A percentile compares a stretch with the other conserved stretches of the same genome.
phyloP scores from a whole-genome alignment of 2,113 vertebrate genomes.

The Alectura lathami region DNA sequence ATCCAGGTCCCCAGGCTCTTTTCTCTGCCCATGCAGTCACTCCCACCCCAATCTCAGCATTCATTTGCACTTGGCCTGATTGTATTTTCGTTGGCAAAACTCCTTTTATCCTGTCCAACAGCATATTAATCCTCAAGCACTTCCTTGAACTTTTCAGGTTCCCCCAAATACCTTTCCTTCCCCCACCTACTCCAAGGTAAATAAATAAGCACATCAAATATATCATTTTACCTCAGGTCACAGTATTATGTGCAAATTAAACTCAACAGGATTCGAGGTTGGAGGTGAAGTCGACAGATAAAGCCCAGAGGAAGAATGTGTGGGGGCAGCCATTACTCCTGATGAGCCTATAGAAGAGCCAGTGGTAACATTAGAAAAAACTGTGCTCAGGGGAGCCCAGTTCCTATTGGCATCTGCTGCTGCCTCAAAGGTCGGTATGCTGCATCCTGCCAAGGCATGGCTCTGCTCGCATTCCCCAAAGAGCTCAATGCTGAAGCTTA shows the following conservation, averaged over 20 bases:
- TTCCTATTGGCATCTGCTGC: neutral
- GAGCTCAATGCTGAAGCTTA: neutral
- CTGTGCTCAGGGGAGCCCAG: neutral
- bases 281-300: neutral
- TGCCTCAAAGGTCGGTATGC: neutral
- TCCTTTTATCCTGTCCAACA: slow-evolving; percentile 40
- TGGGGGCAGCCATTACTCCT: neutral
- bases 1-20: neutral
- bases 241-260: neutral
- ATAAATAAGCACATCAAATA: slow-evolving; percentile 21
- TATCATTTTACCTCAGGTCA: neutral
- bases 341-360: neutral
- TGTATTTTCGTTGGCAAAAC: slow-evolving; percentile 42
- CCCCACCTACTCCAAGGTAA: neutral
- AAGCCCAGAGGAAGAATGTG: neutral
- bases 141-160: slow-evolving; percentile 34
- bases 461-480: neutral
- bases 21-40: neutral
- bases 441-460: neutral
- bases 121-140: neutral
- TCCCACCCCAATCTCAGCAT: neutral
- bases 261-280: neutral
- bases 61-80: slow-evolving; percentile 3
- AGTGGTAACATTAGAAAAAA: neutral
- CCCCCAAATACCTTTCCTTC: neutral